phyloP scores from a whole-genome alignment of 1,140 invertebrate species.

The Harpegnathos saltator region DNA sequence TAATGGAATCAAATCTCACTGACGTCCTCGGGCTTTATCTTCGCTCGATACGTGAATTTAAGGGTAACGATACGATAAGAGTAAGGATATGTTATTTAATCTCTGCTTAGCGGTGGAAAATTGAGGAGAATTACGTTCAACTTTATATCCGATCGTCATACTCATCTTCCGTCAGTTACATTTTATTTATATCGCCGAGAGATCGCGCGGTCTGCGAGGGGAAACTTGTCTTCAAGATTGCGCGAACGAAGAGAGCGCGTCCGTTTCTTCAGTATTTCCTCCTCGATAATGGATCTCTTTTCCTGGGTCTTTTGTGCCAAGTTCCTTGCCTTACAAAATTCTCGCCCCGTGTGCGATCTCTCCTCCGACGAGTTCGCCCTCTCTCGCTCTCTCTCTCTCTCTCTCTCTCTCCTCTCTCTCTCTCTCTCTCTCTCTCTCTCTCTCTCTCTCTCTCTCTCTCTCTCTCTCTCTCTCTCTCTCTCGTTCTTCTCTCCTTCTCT shows the following conservation, averaged over 20 bases:
- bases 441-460: constrained; percentile 41
- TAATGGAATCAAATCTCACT: not conserved
- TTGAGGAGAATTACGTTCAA: too few relatives aligned
- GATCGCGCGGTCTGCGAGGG: not conserved
- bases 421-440: not conserved
- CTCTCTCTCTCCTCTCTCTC: not conserved
- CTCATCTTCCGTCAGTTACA: too few relatives aligned
- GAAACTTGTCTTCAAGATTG: not conserved
- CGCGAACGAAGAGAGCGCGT: not conserved
- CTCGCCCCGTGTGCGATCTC: not conserved
- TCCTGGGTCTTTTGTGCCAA: constrained; percentile 37
- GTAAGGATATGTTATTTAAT: too few relatives aligned
- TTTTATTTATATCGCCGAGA: too few relatives aligned
- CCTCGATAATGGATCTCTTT: constrained; percentile 46
- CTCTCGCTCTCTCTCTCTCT: not conserved
- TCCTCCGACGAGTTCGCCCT: not conserved
- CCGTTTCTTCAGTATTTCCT: constrained; percentile 11
- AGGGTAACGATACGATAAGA: too few relatives aligned
- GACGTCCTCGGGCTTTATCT: not conserved
- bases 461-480: too few relatives aligned
- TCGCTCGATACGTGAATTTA: too few relatives aligned
- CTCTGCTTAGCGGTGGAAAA: too few relatives aligned
- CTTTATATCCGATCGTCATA: too few relatives aligned
- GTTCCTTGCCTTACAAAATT: constrained; percentile 20
- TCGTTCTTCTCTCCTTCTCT: not conserved